phyloP scores from a whole-genome alignment of 1,140 invertebrate genomes.

The Stegodyphus dumicola region DNA sequence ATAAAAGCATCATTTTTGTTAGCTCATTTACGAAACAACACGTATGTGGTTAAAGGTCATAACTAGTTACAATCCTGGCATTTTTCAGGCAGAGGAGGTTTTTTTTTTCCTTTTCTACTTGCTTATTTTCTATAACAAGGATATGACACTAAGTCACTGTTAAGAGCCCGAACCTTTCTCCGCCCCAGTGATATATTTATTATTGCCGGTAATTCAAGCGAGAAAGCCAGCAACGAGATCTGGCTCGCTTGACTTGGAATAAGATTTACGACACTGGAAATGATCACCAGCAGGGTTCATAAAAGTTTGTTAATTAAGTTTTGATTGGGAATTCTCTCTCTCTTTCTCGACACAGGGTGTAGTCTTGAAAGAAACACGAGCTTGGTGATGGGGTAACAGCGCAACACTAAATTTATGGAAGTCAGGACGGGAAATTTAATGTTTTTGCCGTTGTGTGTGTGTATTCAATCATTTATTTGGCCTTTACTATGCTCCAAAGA shows the following conservation, averaged over 20 bases:
- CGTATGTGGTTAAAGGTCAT: no score
- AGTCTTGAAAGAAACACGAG: no score
- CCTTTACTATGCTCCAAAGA: no score
- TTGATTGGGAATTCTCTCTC: constrained; percentile 44
- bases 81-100: no score
- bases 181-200: not conserved
- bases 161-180: not conserved
- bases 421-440: no score
- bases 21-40: no score
- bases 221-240: not conserved
- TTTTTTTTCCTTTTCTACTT: not conserved
- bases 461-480: no score
- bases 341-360: not conserved
- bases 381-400: no score
- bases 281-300: not conserved
- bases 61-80: no score
- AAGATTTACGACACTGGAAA: constrained; percentile 43
- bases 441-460: no score
- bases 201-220: not conserved
- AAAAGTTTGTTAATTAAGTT: constrained; percentile 58
- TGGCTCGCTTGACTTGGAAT: not conserved
- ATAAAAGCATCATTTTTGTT: no score
- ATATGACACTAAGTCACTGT: not conserved
- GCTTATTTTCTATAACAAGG: not conserved
- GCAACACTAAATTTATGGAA: no score